Conservation (phyloP, 1,140 invertebrate species). For the Zaprionus nigranus region DNA sequence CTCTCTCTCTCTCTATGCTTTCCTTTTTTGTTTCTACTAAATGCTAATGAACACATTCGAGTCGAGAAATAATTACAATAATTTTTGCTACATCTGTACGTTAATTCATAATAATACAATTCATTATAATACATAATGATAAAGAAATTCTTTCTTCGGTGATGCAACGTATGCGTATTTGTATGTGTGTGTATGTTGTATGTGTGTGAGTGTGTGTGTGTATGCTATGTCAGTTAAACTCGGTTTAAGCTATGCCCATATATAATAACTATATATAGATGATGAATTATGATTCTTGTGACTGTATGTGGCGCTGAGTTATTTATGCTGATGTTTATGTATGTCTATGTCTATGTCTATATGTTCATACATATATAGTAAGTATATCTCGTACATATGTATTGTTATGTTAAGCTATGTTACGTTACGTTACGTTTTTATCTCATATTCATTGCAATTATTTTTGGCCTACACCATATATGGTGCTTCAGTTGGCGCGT, state of each 20-base stretch:
- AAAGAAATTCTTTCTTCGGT: slow-evolving; percentile 44
- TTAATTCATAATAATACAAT: slow-evolving; percentile 37
- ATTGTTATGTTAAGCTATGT: slow-evolving; percentile 66
- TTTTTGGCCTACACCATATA: slow-evolving; percentile 76
- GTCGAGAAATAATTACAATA: slow-evolving; percentile 75
- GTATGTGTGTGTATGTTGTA: slow-evolving; percentile 31
- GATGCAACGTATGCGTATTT: slow-evolving; percentile 47
- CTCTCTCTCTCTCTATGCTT: not conserved
- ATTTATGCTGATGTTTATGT: slow-evolving; percentile 27
- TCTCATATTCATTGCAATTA: slow-evolving; percentile 81
- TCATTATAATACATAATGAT: slow-evolving; percentile 37
- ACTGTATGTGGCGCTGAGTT: slow-evolving; percentile 17
- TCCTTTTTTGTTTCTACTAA: slow-evolving; percentile 65
- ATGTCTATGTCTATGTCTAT: slow-evolving; percentile 25
- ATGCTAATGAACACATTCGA: slow-evolving; percentile 82
- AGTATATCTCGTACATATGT: slow-evolving; percentile 35
- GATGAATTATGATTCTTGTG: slow-evolving; percentile 41
- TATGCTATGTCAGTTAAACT: slow-evolving; percentile 72
- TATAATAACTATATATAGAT: slow-evolving; percentile 49
- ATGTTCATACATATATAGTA: slow-evolving; percentile 30
- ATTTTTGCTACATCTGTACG: slow-evolving; percentile 30
- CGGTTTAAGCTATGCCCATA: slow-evolving; percentile 75
- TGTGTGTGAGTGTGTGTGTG: slow-evolving; percentile 34
- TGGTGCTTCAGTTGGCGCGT: slow-evolving; percentile 71
- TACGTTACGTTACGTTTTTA: slow-evolving; percentile 54